Conservation (phyloP, 2,113 vertebrate species). For the Tiliqua scincoides region DNA sequence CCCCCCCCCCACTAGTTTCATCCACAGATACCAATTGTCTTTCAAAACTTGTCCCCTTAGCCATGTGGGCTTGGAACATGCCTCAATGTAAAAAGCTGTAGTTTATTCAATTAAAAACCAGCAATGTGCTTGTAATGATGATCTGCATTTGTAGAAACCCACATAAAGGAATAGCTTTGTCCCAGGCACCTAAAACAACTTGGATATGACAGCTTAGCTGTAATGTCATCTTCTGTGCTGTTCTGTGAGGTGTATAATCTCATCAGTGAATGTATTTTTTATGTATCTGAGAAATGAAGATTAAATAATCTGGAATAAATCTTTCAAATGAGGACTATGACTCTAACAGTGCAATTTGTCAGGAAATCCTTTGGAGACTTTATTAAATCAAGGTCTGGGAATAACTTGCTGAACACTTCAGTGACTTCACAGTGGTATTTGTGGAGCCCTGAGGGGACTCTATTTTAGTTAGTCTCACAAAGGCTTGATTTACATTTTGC, state of each 20-base stretch:
- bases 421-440: constrained; percentile 77
- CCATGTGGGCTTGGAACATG: not conserved
- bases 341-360: not conserved
- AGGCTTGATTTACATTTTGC: constrained; percentile 77
- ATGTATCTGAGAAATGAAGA: not conserved
- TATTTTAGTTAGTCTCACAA: constrained; percentile 75
- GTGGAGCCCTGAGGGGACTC: constrained; percentile 71
- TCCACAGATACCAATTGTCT: not conserved
- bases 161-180: not conserved
- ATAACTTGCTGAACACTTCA: not conserved
- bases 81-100: not conserved
- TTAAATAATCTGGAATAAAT: constrained; percentile 43
- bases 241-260: not conserved
- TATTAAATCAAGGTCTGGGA: constrained; percentile 33
- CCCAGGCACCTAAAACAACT: not conserved
- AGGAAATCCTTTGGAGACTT: constrained; percentile 37
- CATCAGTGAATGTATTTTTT: not conserved
- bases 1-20: not conserved
- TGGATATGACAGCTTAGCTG: not conserved
- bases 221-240: not conserved
- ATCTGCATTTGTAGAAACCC: not conserved
- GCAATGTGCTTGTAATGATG: not conserved
- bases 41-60: not conserved
- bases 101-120: not conserved
- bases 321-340: not conserved